Percentiles rank a stretch among this genome's conserved stretches.
Evolutionary conservation across 2,888 invertebrate species (phyloP).

Genomic region (Pyrrhosoma nymphula): DNA sequence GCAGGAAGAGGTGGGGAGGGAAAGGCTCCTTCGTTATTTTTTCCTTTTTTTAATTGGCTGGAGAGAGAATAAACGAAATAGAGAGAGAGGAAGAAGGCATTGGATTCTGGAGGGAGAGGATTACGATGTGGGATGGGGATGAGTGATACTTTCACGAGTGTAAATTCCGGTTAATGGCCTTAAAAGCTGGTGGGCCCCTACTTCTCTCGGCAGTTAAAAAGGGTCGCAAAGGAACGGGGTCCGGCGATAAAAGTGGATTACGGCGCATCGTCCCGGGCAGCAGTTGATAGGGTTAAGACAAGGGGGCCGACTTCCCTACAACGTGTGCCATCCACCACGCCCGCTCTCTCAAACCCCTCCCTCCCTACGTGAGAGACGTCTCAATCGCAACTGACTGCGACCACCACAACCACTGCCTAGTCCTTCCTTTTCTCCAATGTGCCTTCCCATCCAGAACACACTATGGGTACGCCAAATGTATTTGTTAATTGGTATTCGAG

Average conservation of each 20-base stretch:
- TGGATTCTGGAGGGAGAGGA: not conserved
- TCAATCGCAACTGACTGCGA: not conserved
- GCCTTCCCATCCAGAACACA: not conserved
- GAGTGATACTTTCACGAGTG: not conserved
- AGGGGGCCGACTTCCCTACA: too few relatives aligned
- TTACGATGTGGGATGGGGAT: not conserved
- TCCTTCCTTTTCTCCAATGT: not conserved
- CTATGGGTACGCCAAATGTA: too few relatives aligned
- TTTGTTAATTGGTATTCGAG: too few relatives aligned
- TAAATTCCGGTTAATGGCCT: slow-evolving; percentile 4
- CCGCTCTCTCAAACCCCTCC: too few relatives aligned
- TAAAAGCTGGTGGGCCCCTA: not conserved
- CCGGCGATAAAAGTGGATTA: slow-evolving; percentile 24
- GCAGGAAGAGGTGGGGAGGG: not conserved
- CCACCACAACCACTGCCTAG: not conserved
- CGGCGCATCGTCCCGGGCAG: not conserved
- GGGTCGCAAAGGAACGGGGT: not conserved
- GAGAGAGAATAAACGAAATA: too few relatives aligned
- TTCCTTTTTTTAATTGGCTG: not conserved
- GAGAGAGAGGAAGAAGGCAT: not conserved
- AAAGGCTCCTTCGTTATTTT: not conserved
- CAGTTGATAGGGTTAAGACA: not conserved
- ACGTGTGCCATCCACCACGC: not conserved
- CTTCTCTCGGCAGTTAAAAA: not conserved
- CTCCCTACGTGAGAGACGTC: not conserved